Percentiles rank a stretch among this genome's conserved stretches.
These are phyloP conservation scores for Coecobrya sp. DNA, from an alignment of 2,888 invertebrate species.

Conservation along the genomic window DNA sequence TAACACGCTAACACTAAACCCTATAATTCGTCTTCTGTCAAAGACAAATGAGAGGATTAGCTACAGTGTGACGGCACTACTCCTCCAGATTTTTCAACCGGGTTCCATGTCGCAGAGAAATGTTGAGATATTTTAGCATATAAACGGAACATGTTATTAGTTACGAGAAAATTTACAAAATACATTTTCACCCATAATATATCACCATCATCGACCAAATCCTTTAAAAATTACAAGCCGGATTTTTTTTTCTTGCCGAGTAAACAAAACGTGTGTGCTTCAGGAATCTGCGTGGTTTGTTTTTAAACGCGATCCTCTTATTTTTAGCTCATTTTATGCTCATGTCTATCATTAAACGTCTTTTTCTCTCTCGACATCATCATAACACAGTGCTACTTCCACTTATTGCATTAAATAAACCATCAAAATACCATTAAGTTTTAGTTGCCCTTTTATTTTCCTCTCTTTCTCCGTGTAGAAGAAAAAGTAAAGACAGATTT, in stretches of 20 bases:
- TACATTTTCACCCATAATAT: neutral
- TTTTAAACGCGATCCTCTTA: neutral
- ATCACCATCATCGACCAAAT: neutral
- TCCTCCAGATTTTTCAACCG: neutral
- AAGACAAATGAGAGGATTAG: neutral
- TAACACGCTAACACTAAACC: no score
- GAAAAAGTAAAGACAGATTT: conserved; percentile 1
- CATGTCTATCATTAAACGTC: neutral
- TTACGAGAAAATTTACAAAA: neutral
- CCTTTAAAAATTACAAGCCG: neutral
- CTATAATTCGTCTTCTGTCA: neutral
- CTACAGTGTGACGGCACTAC: neutral
- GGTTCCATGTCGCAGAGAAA: neutral
- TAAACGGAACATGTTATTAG: neutral
- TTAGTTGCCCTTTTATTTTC: conserved; percentile 29
- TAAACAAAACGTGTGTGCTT: neutral
- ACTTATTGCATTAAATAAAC: conserved; percentile 66
- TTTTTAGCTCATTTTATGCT: neutral
- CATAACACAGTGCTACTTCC: conserved; percentile 3
- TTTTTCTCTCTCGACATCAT: neutral
- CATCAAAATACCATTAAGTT: conserved; percentile 64
- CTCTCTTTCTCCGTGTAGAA: neutral
- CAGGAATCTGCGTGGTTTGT: neutral
- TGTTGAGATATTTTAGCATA: neutral
- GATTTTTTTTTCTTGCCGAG: neutral